A percentile compares a stretch with the other conserved stretches of the same genome.
phyloP scores from a whole-genome alignment of 2,797 vertebrate genomes.

The Hydrolagus colliei region DNA sequence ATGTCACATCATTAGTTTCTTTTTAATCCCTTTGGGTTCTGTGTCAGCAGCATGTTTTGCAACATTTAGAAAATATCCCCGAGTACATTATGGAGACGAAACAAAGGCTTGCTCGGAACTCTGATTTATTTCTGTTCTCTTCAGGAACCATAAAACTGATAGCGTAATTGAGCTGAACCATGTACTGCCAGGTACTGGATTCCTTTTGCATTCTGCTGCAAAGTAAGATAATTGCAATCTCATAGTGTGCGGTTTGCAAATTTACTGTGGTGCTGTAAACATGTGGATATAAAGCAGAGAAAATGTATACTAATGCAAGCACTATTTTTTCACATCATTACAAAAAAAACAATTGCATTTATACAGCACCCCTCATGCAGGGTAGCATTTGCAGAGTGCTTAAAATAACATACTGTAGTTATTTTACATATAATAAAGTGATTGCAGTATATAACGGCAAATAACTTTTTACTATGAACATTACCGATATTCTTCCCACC shows the following conservation, averaged over 20 bases:
- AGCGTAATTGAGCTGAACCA: neutral
- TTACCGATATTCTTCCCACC: no score
- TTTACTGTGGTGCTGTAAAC: neutral
- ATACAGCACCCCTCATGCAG: no score
- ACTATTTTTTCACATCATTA: neutral
- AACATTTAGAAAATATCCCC: constrained; percentile 40
- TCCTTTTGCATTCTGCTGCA: neutral
- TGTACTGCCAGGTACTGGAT: neutral
- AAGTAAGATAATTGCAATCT: neutral
- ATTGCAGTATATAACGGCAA: no score
- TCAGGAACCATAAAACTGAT: neutral
- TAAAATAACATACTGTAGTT: no score
- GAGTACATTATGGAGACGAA: neutral
- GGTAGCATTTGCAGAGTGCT: no score
- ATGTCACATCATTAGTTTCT: constrained; percentile 31
- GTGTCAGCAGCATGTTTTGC: constrained; percentile 41
- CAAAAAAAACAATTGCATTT: no score
- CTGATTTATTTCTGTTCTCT: neutral
- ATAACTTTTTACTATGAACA: no score
- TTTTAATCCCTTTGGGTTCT: constrained; percentile 43
- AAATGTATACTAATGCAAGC: neutral
- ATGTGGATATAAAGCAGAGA: neutral
- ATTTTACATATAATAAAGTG: no score
- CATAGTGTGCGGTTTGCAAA: neutral
- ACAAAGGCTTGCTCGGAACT: neutral